Percentiles rank a stretch among this genome's conserved stretches.
Conservation (phyloP, 2,797 vertebrate species). For the Pseudomugil tenellus region DNA sequence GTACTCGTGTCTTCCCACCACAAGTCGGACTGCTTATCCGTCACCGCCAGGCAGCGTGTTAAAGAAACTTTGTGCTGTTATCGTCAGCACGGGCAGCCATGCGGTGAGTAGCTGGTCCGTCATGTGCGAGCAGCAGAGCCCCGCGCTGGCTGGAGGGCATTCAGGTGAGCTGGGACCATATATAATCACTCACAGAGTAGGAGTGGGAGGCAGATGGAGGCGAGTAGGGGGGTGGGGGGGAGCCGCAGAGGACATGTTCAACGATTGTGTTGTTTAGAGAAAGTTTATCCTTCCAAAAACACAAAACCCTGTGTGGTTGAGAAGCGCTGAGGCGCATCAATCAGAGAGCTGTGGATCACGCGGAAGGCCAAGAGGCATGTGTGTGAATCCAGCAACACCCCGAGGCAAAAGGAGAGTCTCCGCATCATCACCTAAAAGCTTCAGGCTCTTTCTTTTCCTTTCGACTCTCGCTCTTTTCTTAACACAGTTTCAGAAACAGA, state of each 20-base stretch:
- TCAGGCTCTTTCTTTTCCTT: background rate
- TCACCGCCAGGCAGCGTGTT: slow-evolving; percentile 3
- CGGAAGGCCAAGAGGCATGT: slow-evolving; percentile 27
- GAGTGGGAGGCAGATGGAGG: slow-evolving; percentile 8
- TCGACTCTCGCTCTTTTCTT: slow-evolving; percentile 32
- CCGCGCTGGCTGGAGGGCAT: slow-evolving; percentile 20
- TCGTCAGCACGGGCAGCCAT: slow-evolving; percentile 43
- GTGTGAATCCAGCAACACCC: slow-evolving; percentile 37
- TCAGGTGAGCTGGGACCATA: slow-evolving; percentile 23
- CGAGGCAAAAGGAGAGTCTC: slow-evolving; percentile 31
- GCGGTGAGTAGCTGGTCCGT: slow-evolving; percentile 54
- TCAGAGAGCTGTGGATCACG: background rate
- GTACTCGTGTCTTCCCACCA: slow-evolving; percentile 17
- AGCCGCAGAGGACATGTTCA: background rate
- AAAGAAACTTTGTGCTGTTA: slow-evolving; percentile 28
- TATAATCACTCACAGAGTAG: slow-evolving; percentile 46
- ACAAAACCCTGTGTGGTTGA: slow-evolving; percentile 9
- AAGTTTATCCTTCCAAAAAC: slow-evolving; percentile 3
- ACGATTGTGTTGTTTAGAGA: slow-evolving; percentile 9
- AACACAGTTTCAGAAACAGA: slow-evolving; percentile 33
- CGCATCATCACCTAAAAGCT: slow-evolving; percentile 30
- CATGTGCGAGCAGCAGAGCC: slow-evolving; percentile 25
- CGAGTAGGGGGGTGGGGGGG: background rate
- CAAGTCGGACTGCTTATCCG: background rate
- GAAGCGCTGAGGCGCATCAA: background rate